Conservation (phyloP, 2,888 invertebrate species). For the Trichogramma dendrolimi region DNA sequence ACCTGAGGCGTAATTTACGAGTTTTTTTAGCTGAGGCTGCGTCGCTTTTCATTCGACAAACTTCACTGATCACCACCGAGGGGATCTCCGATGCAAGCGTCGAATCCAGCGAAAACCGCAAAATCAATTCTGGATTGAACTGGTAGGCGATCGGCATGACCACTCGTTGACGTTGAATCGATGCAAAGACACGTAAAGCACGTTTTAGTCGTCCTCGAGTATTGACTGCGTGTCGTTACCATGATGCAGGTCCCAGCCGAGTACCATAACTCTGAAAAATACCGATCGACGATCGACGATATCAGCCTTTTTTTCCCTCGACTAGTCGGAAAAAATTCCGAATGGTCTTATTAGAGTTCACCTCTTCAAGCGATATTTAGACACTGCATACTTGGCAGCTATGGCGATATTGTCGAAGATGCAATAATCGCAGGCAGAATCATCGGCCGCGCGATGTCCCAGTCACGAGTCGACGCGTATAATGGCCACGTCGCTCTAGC, state of each 20-base stretch:
- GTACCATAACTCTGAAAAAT: slow-evolving; percentile 61
- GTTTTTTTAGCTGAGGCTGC: neutral
- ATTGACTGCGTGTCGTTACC: slow-evolving; percentile 87
- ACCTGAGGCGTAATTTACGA: slow-evolving; percentile 50
- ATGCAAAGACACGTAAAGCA: slow-evolving; percentile 88
- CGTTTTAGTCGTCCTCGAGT: slow-evolving; percentile 70
- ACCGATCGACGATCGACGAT: neutral
- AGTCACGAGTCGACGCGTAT: slow-evolving; percentile 67
- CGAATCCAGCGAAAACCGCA: slow-evolving; percentile 86
- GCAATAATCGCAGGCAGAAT: slow-evolving; percentile 81
- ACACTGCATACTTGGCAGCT: slow-evolving; percentile 72
- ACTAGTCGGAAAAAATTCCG: neutral
- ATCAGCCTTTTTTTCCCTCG: neutral
- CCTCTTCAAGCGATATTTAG: slow-evolving; percentile 60
- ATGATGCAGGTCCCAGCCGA: slow-evolving; percentile 97
- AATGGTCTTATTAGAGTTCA: slow-evolving; percentile 38
- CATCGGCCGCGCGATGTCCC: slow-evolving; percentile 82
- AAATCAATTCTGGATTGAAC: slow-evolving; percentile 78
- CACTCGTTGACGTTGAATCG: slow-evolving; percentile 80
- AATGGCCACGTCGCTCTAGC: slow-evolving; percentile 74
- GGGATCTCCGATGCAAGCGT: slow-evolving; percentile 83
- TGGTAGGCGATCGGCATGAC: slow-evolving; percentile 91
- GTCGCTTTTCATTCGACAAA: neutral
- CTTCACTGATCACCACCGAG: slow-evolving; percentile 64
- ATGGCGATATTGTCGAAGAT: slow-evolving; percentile 82